Conservation (phyloP, 2,797 vertebrate genomes). For the Champsocephalus gunnari region DNA sequence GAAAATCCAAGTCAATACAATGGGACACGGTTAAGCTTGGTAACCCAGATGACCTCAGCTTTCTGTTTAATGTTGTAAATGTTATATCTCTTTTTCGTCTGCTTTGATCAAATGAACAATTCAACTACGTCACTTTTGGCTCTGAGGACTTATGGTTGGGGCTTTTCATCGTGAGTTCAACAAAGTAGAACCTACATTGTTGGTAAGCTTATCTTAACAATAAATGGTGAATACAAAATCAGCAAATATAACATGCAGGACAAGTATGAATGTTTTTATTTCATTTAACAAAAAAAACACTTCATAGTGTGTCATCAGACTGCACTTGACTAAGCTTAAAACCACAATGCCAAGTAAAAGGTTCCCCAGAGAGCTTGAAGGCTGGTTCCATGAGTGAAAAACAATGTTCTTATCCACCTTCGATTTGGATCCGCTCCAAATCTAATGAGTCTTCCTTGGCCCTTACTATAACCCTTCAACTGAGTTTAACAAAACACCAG, state of each 20-base stretch:
- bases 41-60: not conserved
- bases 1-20: no score
- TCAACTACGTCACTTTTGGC: not conserved
- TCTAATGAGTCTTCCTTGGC: no score
- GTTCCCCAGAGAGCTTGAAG: no score
- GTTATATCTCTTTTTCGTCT: not conserved
- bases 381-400: no score
- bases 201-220: not conserved
- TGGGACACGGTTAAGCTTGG: not conserved
- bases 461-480: no score
- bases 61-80: not conserved
- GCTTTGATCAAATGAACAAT: not conserved
- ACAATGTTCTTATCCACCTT: no score
- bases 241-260: no score
- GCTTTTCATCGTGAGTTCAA: not conserved
- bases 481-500: no score
- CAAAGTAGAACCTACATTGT: not conserved
- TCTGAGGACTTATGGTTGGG: no score
- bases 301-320: not conserved
- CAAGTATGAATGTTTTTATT: not conserved
- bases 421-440: no score
- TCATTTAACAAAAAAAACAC: not conserved
- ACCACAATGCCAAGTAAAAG: constrained; percentile 18
- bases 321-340: constrained; percentile 11
- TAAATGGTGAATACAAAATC: not conserved